A percentile compares a stretch with the other conserved stretches of the same genome.
phyloP scores from a whole-genome alignment of 2,888 invertebrate genomes.

The Apoda limacodes region DNA sequence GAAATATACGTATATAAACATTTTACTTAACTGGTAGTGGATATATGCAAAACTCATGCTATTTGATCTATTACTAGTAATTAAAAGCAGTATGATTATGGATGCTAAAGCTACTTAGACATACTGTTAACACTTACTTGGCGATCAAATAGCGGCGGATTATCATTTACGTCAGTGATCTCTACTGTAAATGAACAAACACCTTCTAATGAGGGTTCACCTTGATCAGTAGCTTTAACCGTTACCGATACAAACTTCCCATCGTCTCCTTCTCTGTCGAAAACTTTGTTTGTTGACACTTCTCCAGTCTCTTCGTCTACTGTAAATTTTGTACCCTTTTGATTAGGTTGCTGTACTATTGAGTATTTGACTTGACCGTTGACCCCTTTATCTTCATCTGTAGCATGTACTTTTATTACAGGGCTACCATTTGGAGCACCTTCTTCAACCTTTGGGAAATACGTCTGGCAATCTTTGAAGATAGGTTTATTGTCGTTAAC shows the following conservation, averaged over 20 bases:
- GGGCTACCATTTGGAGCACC: constrained; percentile 94
- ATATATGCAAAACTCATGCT: no score
- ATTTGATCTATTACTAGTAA: no score
- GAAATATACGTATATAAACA: constrained; percentile 42
- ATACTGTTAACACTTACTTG: no score
- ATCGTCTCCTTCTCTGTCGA: constrained; percentile 96
- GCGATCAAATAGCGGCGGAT: constrained; percentile 94
- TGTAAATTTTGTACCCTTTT: constrained; percentile 94
- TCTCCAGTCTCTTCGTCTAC: constrained; percentile 96
- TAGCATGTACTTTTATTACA: constrained; percentile 93
- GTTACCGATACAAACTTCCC: constrained; percentile 97
- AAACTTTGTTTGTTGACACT: constrained; percentile 94
- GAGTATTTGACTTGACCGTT: constrained; percentile 96
- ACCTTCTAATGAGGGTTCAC: constrained; percentile 96
- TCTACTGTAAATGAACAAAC: constrained; percentile 99
- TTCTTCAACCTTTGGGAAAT: constrained; percentile 94
- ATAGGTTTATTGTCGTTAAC: constrained; percentile 97
- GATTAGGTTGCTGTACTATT: constrained; percentile 96
- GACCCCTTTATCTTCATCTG: constrained; percentile 96
- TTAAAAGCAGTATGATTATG: no score
- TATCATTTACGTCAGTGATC: constrained; percentile 98
- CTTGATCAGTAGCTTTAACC: constrained; percentile 98
- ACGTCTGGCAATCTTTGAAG: constrained; percentile 93
- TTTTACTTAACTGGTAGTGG: no score
- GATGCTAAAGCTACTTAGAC: no score